Evolutionary conservation across 2,888 invertebrate genomes (phyloP), one percentile per base, ranked within the genome.

Genomic region (Temnothorax ravouxi): DNA sequence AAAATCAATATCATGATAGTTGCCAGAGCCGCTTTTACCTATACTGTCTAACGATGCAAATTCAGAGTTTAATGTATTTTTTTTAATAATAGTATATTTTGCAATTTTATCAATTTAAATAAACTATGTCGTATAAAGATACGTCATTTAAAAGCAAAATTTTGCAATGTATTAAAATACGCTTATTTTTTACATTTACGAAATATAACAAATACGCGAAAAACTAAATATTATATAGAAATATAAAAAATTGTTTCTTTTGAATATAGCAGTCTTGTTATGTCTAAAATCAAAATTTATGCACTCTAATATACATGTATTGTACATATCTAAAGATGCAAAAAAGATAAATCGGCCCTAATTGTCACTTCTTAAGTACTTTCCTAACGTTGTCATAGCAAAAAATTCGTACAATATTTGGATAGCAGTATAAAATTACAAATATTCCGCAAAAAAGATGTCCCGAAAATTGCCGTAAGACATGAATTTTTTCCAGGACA

Each of bases 361-460:
- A 66, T 54, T 41, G n/a, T 47, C 13, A 67, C n/a, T 76, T 47
- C 62, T 84, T 89, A 89, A 89, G 89, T 88, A 87, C 89, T 83
- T 69, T 64, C 59, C 38, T 56, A 82, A 88, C 34, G 59, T 82
- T 62, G 34, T 84, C 64, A 25, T 74, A 84, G 84, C 79, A 59
- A 79, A 59, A 79, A 87, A 85, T 66, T 79, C 72, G 62, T 38
- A 52, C 38, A 83, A 71, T 54, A 80, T 41, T 85, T 67, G 47
- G 80, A 44, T 75, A 83, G 67, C 79, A 62, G 87, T 91, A 91
- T 89, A 91, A 91, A 91, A 91, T 90, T 91, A 90, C 88, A 89
- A 77, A 79, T 86, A 69, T 77, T 56, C 21, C n/a, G 21, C 52
- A 84, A 74, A 74, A 61, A 44, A n/a, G n/a, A n/a, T n/a, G n/a